Conservation (phyloP, 1,140 invertebrate species). For the Hycleus phaleratus region DNA sequence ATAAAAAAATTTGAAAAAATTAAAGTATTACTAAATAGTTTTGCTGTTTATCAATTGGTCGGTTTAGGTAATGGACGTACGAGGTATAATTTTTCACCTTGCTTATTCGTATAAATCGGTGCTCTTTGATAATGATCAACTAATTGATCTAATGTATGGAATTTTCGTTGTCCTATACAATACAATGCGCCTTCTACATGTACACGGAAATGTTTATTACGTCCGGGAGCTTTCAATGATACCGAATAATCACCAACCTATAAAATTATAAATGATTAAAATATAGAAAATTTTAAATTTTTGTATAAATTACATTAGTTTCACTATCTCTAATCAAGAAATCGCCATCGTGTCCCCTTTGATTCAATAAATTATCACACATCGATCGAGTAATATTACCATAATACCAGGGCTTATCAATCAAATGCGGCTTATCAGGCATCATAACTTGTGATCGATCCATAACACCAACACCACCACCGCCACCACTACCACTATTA, state of each 20-base stretch:
- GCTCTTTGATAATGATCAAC: slow-evolving; percentile 98
- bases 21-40: no score
- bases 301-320: slow-evolving; percentile 70
- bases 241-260: slow-evolving; percentile 98
- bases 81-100: slow-evolving; percentile 87
- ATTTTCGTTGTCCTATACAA: slow-evolving; percentile 96
- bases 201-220: slow-evolving; percentile 99
- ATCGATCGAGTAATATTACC: slow-evolving; percentile 90
- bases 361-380: slow-evolving; percentile 89
- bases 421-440: slow-evolving; percentile 58
- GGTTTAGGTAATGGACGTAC: slow-evolving; percentile 77
- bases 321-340: slow-evolving; percentile 98
- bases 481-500: background rate
- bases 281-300: background rate
- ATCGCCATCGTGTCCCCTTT: slow-evolving; percentile 92
- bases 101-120: slow-evolving; percentile 96
- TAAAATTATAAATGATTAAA: background rate
- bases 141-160: slow-evolving; percentile 90
- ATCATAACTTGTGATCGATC: slow-evolving; percentile 38
- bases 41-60: slow-evolving; percentile 25
- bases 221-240: slow-evolving; percentile 91
- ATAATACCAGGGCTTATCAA: slow-evolving; percentile 92
- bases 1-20: slow-evolving; percentile 1
- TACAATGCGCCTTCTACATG: slow-evolving; percentile 90
- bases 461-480: slow-evolving; percentile 9